Evolutionary conservation across 2,888 invertebrate genomes (phyloP).

Genomic region (Ramazzottius varieornatus): DNA sequence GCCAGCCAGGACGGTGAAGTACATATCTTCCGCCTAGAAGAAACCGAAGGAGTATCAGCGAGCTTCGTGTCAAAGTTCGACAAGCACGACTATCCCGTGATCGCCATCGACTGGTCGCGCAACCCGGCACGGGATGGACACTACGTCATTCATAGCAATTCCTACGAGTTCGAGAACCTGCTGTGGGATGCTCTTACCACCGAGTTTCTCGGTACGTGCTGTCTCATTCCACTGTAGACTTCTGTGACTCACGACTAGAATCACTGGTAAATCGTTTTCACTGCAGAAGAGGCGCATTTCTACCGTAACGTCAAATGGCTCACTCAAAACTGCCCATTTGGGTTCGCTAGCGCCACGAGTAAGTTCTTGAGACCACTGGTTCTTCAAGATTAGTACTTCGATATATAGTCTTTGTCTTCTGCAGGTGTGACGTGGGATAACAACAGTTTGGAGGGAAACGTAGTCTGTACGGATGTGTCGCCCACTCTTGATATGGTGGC

Average conservation of each 20-base stretch:
- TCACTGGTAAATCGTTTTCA: no score
- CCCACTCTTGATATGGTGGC: neutral
- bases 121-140: neutral
- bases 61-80: neutral
- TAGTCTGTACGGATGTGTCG: neutral
- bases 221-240: no score
- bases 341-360: neutral
- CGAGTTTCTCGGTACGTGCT: neutral
- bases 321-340: neutral
- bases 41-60: neutral
- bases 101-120: slow-evolving; percentile 2
- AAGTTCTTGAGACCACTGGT: neutral
- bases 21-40: neutral
- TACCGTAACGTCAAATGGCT: neutral
- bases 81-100: slow-evolving; percentile 1
- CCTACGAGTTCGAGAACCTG: neutral
- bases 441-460: neutral
- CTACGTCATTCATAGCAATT: slow-evolving; percentile 1
- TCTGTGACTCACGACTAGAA: no score
- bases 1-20: neutral
- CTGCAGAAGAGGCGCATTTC: neutral
- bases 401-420: neutral
- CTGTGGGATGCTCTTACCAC: neutral
- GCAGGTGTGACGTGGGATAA: neutral
- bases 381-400: no score